Evolutionary conservation across 2,797 vertebrate species (phyloP).

Genomic region (Muscicapa comitata): DNA sequence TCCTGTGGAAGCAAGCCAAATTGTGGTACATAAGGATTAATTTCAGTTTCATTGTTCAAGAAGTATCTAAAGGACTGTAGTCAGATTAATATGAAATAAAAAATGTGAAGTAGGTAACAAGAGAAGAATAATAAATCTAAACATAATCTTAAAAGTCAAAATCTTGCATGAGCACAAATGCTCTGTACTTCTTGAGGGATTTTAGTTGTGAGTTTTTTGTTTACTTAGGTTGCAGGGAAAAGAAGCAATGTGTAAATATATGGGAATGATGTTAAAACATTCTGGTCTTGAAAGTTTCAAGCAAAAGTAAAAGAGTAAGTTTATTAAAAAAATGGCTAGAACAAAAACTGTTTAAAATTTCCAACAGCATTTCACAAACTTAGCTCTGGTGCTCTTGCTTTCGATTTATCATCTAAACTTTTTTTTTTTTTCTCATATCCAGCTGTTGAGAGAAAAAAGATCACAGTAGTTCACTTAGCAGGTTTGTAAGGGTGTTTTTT

Average conservation of each 20-base stretch:
- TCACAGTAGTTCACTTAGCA: constrained; percentile 14
- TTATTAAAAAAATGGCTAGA: background rate
- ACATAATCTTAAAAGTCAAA: background rate
- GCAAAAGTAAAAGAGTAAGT: background rate
- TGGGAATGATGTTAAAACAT: background rate
- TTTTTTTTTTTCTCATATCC: background rate
- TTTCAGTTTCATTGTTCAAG: background rate
- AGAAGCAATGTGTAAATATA: background rate
- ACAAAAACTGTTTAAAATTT: background rate
- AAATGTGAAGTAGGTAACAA: background rate
- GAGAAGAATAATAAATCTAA: background rate
- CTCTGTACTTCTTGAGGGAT: background rate
- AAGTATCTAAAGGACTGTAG: background rate
- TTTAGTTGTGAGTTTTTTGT: background rate
- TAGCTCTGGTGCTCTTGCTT: background rate
- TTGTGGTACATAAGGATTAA: background rate
- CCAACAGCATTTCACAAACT: background rate
- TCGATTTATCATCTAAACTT: constrained; percentile 13
- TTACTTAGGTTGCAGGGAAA: background rate
- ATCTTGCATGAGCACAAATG: background rate
- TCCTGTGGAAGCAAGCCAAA: background rate
- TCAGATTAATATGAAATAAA: constrained; percentile 22
- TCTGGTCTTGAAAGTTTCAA: background rate
- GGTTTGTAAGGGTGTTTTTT: background rate
- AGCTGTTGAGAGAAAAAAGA: constrained; percentile 12